Conservation (phyloP, 2,888 invertebrate species). For the Philereme transversata region DNA sequence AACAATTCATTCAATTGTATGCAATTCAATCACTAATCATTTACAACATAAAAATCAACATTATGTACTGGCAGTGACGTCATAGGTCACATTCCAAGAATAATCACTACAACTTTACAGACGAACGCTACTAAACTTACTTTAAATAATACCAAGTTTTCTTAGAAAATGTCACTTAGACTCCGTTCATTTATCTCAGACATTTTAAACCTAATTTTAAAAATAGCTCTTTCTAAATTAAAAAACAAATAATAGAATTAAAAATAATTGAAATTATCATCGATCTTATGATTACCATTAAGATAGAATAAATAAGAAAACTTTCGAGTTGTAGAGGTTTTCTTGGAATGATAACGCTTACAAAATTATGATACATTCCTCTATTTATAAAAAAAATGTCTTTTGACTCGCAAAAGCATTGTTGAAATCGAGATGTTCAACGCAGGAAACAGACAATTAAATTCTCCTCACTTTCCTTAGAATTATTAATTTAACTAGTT, state of each 20-base stretch:
- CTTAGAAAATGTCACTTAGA: no score
- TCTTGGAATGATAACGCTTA: constrained; percentile 1
- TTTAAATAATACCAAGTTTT: no score
- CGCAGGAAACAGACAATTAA: constrained; percentile 29
- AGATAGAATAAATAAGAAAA: no score
- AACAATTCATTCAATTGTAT: constrained; percentile 9
- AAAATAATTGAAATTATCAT: no score
- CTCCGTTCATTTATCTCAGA: no score
- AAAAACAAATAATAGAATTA: no score
- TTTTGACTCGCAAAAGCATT: constrained; percentile 73
- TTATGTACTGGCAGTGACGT: constrained; percentile 36
- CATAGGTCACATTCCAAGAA: background rate
- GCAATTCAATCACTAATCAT: constrained; percentile 9
- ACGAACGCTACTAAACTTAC: no score
- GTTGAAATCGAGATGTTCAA: constrained; percentile 24
- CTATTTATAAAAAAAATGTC: constrained; percentile 55
- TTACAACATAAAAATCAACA: constrained; percentile 17
- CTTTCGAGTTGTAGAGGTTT: background rate
- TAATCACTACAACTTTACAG: no score
- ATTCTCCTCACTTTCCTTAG: constrained; percentile 43
- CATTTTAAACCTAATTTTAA: no score
- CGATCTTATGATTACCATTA: no score
- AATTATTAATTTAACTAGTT: constrained; percentile 51
- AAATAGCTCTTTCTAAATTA: no score
- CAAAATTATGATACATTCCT: constrained; percentile 29